These are phyloP conservation scores for Dinocampus coccinellae DNA, from an alignment of 2,888 invertebrate species.

Conservation along the genomic window DNA sequence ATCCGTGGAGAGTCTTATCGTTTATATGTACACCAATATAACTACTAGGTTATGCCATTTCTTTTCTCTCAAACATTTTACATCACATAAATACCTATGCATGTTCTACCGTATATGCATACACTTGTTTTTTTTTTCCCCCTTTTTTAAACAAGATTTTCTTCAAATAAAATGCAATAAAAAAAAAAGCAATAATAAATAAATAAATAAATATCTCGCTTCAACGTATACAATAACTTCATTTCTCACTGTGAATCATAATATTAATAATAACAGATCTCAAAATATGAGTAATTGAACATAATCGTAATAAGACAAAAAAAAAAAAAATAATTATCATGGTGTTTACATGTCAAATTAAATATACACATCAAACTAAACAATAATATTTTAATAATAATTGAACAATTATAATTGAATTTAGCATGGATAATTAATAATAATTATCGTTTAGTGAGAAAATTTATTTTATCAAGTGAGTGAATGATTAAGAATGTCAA, in stretches of 20 bases:
- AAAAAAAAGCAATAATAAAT: too few species aligned
- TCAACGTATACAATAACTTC: background rate
- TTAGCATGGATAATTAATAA: background rate
- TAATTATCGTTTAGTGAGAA: background rate
- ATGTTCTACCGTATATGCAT: background rate
- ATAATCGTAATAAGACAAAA: too few species aligned
- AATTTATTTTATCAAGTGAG: background rate
- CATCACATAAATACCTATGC: background rate
- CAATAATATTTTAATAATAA: background rate
- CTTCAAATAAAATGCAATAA: constrained; percentile 21
- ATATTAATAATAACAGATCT: too few species aligned
- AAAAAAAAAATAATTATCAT: too few species aligned
- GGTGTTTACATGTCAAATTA: too few species aligned
- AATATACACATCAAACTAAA: too few species aligned
- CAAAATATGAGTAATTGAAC: too few species aligned
- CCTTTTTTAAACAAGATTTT: background rate
- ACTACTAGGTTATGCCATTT: constrained; percentile 9
- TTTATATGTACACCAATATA: constrained; percentile 12
- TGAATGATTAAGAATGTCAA: too few species aligned
- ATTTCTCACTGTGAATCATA: background rate
- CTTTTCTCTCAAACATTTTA: background rate
- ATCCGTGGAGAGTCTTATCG: constrained; percentile 31
- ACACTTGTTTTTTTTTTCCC: background rate
- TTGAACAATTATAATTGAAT: background rate
- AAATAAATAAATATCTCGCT: background rate